Conservation (phyloP, 2,888 invertebrate species). For the Cheilosia scutellata region DNA sequence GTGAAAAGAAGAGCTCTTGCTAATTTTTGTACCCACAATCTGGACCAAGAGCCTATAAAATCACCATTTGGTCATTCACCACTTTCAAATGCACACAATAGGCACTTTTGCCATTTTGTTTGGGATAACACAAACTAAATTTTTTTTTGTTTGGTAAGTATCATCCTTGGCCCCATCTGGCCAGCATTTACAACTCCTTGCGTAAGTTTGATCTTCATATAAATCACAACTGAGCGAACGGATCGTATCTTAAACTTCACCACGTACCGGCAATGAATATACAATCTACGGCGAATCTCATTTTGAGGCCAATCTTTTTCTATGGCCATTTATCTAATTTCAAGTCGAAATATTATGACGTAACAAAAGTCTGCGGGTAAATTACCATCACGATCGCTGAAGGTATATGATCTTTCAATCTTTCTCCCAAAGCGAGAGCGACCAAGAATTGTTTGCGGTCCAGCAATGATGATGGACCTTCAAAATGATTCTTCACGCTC, state of each 20-base stretch:
- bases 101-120: too few relatives aligned
- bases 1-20: too few relatives aligned
- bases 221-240: conserved; percentile 60
- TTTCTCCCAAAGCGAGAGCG: conserved; percentile 22
- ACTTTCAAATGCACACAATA: too few relatives aligned
- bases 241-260: conserved; percentile 70
- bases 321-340: conserved; percentile 74
- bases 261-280: conserved; percentile 69
- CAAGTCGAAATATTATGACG: conserved; percentile 75
- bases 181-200: conserved; percentile 22
- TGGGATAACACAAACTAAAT: too few relatives aligned
- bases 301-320: conserved; percentile 54
- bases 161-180: conserved; percentile 23
- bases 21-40: too few relatives aligned
- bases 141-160: background rate
- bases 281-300: conserved; percentile 60
- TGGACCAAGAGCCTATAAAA: too few relatives aligned
- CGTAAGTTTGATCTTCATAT: conserved; percentile 57
- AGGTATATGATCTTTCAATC: conserved; percentile 72
- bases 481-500: conserved; percentile 75
- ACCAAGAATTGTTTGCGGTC: conserved; percentile 40
- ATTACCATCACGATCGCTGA: conserved; percentile 73
- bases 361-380: conserved; percentile 71
- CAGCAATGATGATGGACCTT: conserved; percentile 71
- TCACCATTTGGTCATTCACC: too few relatives aligned